Conservation (phyloP, 2,888 invertebrate genomes). For the Lomographa bimaculata region DNA sequence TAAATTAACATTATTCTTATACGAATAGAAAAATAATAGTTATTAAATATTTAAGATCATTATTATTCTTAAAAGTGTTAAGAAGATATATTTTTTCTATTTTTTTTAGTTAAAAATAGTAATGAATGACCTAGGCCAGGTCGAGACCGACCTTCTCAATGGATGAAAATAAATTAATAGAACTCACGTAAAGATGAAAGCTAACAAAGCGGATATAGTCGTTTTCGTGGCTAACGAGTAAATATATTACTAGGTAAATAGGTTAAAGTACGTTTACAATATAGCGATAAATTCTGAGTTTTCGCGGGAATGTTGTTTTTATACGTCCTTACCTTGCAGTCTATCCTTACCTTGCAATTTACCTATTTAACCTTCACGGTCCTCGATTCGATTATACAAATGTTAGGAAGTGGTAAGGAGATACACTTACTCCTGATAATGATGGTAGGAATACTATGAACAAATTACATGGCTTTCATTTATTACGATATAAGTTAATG, state of each 20-base stretch:
- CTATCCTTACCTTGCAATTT: conserved; percentile 19
- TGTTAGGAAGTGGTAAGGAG: too few species aligned
- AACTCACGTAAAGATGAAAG: conserved; percentile 27
- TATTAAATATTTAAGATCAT: too few species aligned
- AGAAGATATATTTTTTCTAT: too few species aligned
- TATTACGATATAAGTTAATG: too few species aligned
- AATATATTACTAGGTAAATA: conserved; percentile 41
- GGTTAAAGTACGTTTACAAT: conserved; percentile 45
- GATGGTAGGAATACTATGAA: too few species aligned
- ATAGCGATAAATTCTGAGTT: conserved; percentile 35
- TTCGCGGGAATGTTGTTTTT: conserved; percentile 6
- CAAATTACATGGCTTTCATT: too few species aligned
- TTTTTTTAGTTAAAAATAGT: conserved; percentile 14
- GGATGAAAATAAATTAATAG: conserved; percentile 21
- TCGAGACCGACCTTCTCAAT: conserved; percentile 15
- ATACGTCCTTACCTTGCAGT: background rate
- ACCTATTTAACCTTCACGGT: conserved; percentile 16
- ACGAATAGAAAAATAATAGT: too few species aligned
- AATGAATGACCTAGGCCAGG: conserved; percentile 6
- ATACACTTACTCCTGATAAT: too few species aligned
- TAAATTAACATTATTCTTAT: too few species aligned
- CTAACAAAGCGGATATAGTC: conserved; percentile 25
- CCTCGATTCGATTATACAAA: conserved; percentile 4
- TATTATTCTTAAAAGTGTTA: too few species aligned
- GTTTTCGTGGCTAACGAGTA: conserved; percentile 19